A percentile compares a stretch with the other conserved stretches of the same genome.
Evolutionary conservation across 2,797 vertebrate genomes (phyloP).

Genomic region (Philypnodon macrostomus): DNA sequence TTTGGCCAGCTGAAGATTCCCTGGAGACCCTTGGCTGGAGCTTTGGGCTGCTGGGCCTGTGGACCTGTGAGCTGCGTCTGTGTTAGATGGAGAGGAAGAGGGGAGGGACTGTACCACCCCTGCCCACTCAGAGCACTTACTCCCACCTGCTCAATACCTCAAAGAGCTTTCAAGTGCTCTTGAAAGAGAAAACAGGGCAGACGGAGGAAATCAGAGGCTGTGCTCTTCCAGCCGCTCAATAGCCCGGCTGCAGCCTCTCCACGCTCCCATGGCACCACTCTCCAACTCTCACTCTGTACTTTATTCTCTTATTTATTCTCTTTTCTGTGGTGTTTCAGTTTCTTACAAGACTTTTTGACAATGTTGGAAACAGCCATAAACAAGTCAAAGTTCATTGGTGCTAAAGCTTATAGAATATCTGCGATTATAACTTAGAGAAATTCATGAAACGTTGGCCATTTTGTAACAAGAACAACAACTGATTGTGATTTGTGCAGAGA

Average conservation of each 20-base stretch:
- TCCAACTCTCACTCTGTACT: constrained; percentile 70
- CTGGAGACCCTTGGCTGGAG: constrained; percentile 62
- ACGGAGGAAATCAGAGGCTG: constrained; percentile 77
- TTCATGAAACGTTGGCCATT: no score
- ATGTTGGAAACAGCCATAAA: constrained; percentile 65
- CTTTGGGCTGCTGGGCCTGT: constrained; percentile 64
- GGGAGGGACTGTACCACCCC: constrained; percentile 48
- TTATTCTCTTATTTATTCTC: constrained; percentile 55
- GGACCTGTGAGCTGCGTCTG: constrained; percentile 73
- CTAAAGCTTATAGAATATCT: no score
- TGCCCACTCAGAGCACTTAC: constrained; percentile 58
- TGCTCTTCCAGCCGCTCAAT: constrained; percentile 80
- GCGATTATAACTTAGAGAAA: no score
- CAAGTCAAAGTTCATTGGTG: constrained; percentile 6
- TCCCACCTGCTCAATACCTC: constrained; percentile 84
- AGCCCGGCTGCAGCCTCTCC: constrained; percentile 72
- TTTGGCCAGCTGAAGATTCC: constrained; percentile 55
- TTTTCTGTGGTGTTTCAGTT: constrained; percentile 62
- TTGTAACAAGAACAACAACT: no score
- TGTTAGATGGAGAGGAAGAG: constrained; percentile 45
- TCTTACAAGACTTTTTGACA: constrained; percentile 58
- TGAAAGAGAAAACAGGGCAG: constrained; percentile 77
- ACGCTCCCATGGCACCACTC: constrained; percentile 76
- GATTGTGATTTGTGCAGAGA: no score
- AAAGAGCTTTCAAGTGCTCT: constrained; percentile 90